Conservation (phyloP, 2,797 vertebrate species). For the Acrossocheilus fasciatus region DNA sequence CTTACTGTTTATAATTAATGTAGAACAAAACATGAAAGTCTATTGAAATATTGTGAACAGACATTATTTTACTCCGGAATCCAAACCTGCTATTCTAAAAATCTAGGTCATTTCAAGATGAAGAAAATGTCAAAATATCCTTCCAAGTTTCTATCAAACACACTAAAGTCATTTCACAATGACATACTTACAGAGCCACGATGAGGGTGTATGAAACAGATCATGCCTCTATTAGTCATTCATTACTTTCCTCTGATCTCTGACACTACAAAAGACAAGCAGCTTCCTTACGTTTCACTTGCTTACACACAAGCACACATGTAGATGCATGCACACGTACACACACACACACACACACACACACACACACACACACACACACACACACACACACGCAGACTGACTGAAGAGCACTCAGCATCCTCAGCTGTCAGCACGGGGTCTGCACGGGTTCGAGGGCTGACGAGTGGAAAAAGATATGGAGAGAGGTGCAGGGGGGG, state of each 20-base stretch:
- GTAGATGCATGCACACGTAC: background rate
- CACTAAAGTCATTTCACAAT: constrained; percentile 9
- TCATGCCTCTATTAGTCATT: constrained; percentile 8
- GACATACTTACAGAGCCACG: background rate
- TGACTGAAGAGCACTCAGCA: constrained; percentile 68
- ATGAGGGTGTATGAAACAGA: constrained; percentile 7
- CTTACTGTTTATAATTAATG: background rate
- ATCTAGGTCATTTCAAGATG: background rate
- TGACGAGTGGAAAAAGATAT: constrained; percentile 76
- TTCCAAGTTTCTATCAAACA: background rate
- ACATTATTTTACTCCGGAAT: background rate
- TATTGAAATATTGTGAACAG: background rate
- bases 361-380: constrained; percentile 16
- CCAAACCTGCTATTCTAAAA: background rate
- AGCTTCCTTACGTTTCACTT: constrained; percentile 29
- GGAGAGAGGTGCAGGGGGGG: constrained; percentile 60
- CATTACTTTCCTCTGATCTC: constrained; percentile 27
- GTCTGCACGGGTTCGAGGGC: constrained; percentile 65
- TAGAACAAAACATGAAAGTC: background rate
- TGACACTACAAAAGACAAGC: constrained; percentile 27
- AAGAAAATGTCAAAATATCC: background rate
- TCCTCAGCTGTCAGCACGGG: constrained; percentile 65
- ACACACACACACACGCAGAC: constrained; percentile 11
- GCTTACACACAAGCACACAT: constrained; percentile 33
- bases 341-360: background rate